phyloP scores from a whole-genome alignment of 2,888 invertebrate genomes.

The Hypselothyrea guttata region DNA sequence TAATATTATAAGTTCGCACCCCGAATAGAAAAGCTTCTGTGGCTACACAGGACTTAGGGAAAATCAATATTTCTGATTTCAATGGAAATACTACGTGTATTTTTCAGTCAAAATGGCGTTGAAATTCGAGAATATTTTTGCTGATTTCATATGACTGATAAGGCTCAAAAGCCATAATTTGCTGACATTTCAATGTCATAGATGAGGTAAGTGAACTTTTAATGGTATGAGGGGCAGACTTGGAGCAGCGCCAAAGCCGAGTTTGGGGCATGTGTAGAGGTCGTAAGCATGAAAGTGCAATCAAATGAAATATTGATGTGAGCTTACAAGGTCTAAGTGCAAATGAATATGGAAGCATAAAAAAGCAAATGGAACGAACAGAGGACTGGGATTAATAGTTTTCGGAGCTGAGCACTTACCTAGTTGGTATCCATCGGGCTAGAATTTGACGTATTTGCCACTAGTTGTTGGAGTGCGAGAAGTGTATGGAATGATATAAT shows the following conservation, averaged over 20 bases:
- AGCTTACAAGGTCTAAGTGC: conserved; percentile 38
- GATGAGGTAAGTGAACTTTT: conserved; percentile 61
- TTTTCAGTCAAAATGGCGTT: conserved; percentile 41
- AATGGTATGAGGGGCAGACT: not conserved
- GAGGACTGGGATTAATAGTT: conserved; percentile 3
- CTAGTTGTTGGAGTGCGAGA: conserved; percentile 28
- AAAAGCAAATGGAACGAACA: conserved; percentile 12
- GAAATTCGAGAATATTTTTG: conserved; percentile 17
- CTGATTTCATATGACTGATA: conserved; percentile 48
- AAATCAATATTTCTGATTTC: conserved; percentile 40
- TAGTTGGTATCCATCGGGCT: conserved; percentile 68
- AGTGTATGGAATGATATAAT: conserved; percentile 27
- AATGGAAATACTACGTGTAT: conserved; percentile 39
- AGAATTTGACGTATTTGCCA: conserved; percentile 70
- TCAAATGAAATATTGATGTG: conserved; percentile 57
- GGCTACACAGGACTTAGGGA: not conserved
- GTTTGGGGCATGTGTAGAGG: conserved; percentile 45
- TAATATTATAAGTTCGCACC: conserved; percentile 7
- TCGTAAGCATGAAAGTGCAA: conserved; percentile 55
- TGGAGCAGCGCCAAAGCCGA: not conserved
- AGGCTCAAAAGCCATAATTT: conserved; percentile 26
- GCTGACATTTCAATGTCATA: conserved; percentile 62
- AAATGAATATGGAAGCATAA: conserved; percentile 16
- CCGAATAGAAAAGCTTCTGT: conserved; percentile 9
- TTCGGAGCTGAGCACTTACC: conserved; percentile 57